These are phyloP conservation scores for Leptinotarsa tumamoca DNA, from an alignment of 2,888 invertebrate species.

Conservation along the genomic window DNA sequence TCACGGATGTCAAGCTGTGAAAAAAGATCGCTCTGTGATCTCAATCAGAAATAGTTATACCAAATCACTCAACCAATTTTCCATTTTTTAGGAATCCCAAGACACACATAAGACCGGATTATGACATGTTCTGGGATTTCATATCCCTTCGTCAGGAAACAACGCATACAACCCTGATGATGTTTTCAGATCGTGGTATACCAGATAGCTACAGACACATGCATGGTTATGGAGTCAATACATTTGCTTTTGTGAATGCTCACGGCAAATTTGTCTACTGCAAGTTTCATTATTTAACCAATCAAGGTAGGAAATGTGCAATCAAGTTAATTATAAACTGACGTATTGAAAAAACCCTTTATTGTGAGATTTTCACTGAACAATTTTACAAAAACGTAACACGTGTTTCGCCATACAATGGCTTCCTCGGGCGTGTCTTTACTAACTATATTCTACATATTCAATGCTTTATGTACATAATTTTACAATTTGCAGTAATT, in stretches of 20 bases:
- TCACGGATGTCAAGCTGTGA: no score
- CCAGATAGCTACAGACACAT: slow-evolving; percentile 81
- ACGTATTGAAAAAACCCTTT: no score
- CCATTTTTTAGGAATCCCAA: slow-evolving; percentile 81
- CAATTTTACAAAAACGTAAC: no score
- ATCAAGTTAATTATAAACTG: no score
- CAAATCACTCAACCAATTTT: neutral
- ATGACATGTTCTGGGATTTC: slow-evolving; percentile 97
- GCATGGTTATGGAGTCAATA: slow-evolving; percentile 95
- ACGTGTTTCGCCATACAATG: no score
- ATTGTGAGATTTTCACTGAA: no score
- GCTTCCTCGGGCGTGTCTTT: no score
- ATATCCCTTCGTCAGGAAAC: slow-evolving; percentile 88
- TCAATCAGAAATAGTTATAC: neutral
- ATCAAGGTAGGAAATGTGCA: slow-evolving; percentile 74
- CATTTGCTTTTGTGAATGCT: slow-evolving; percentile 89
- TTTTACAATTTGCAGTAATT: no score
- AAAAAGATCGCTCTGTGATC: no score
- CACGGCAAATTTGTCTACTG: slow-evolving; percentile 79
- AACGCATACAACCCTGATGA: slow-evolving; percentile 85
- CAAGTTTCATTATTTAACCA: slow-evolving; percentile 92
- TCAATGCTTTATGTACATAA: no score
- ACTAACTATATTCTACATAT: no score
- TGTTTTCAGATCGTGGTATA: slow-evolving; percentile 93
- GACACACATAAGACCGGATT: slow-evolving; percentile 85